Base-by-base conservation (phyloP, 2,888 invertebrate species). In the Lasioglossum zephyrum region DNA sequence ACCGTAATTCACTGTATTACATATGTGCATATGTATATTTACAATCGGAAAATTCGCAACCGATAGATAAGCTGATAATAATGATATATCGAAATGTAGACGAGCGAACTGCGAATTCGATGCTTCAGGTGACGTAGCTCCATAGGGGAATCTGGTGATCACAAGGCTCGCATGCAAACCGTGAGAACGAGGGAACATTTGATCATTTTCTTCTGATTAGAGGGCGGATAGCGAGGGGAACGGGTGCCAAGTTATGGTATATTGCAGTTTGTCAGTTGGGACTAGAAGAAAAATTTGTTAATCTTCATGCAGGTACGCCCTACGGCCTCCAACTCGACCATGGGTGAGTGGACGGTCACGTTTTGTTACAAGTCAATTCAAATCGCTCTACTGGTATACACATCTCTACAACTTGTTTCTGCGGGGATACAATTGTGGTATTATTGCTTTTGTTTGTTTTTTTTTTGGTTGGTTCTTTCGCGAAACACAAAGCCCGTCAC, bases 401-500 rank as follows among this genome's bases (percentile, higher is more conserved):
- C 84, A 86, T 88, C 73, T 89, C 87, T 91, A 88, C 84, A 39
- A 75, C 69, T 84, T 85, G 66, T 79, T 49, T 76, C 31, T 80
- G 80, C 69, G 85, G 86, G 84, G 81, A 82, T 86, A 85, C 85
- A 78, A 87, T 86, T 79, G 63, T 78, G 66, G 63, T 72, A 77
- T 70, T 89, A 87, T 80, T 80, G 77, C 73, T 77, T 69, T 84
- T 41, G 69, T 79, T 86, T 72, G 53, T 9, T 53, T 87, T 26
- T 78, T 78, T 44, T 78, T 53, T 53, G 44, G 44, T 53, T 53
- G 53, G 44, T 73, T 86, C 82, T 87, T 81, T 90, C 84, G 91
- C 90, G 89, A 81, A 90, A 92, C 92, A 93, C 89, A 92, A 92
- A 91, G 90, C 91, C 91, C 90, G 90, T 91, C 91, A 92, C 91